Evolutionary conservation across 2,797 vertebrate genomes (phyloP).

Genomic region (Onychomys arenicola): DNA sequence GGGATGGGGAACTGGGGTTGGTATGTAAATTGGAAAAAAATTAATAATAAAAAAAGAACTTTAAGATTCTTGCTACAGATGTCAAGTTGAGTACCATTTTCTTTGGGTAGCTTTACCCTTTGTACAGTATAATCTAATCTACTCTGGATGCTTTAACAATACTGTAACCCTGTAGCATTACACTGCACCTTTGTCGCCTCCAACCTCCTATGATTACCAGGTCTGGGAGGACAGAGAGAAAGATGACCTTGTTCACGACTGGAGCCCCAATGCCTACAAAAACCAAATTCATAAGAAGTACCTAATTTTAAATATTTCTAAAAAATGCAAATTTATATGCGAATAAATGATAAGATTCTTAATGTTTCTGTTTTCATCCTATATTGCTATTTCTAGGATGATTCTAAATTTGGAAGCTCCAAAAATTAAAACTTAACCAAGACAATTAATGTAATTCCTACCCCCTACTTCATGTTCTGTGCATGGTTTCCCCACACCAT

Average conservation of each 20-base stretch:
- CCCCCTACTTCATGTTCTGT: neutral
- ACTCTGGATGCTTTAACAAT: neutral
- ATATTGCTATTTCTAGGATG: slow-evolving; percentile 30
- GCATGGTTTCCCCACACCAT: neutral
- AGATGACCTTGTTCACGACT: slow-evolving; percentile 8
- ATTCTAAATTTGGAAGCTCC: neutral
- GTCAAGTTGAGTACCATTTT: neutral
- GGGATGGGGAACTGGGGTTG: no score
- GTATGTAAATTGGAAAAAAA: no score
- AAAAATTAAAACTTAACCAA: slow-evolving; percentile 11
- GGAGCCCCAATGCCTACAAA: neutral
- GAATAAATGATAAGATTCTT: neutral
- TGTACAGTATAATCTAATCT: neutral
- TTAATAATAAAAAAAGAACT: no score
- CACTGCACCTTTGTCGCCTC: neutral
- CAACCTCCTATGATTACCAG: neutral
- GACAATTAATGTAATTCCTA: slow-evolving; percentile 41
- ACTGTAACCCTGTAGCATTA: neutral
- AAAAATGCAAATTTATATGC: slow-evolving; percentile 29
- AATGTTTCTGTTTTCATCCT: neutral
- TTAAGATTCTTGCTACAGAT: no score
- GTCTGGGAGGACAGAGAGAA: neutral
- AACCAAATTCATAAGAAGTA: neutral
- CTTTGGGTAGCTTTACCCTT: neutral
- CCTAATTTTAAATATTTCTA: slow-evolving; percentile 20